These are phyloP conservation scores for Ostrea edulis DNA, from an alignment of 1,140 invertebrate species.

Conservation along the genomic window DNA sequence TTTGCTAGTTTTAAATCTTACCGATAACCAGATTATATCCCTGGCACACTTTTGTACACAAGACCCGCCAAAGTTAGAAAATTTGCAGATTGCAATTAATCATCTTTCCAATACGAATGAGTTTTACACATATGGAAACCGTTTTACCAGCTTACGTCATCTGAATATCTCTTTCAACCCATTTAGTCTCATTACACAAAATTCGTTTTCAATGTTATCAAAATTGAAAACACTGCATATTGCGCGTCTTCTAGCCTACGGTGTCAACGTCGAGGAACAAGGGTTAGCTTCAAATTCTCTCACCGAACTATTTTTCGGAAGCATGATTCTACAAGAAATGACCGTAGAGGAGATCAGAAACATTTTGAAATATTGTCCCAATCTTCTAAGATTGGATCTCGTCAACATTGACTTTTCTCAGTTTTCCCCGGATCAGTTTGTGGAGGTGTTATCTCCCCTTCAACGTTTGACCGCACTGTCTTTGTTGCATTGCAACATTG, in stretches of 20 bases:
- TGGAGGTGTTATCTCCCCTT: background rate
- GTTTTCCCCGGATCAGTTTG: background rate
- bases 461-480: background rate
- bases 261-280: background rate
- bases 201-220: background rate
- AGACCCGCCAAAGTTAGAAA: background rate
- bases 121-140: background rate
- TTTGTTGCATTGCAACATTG: background rate
- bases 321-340: background rate
- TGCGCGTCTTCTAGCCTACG: background rate
- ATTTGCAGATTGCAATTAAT: background rate
- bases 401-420: background rate
- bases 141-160: background rate
- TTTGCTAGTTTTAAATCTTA: background rate
- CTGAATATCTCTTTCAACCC: background rate
- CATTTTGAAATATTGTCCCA: background rate
- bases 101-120: background rate
- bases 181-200: background rate
- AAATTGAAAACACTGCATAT: background rate
- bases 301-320: background rate
- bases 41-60: background rate
- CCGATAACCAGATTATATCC: background rate
- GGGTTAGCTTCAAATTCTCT: background rate
- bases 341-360: background rate
- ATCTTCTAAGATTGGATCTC: background rate